These are phyloP conservation scores for Phragmatobia fuliginosa DNA, from an alignment of 2,888 invertebrate genomes.

Conservation along the genomic window DNA sequence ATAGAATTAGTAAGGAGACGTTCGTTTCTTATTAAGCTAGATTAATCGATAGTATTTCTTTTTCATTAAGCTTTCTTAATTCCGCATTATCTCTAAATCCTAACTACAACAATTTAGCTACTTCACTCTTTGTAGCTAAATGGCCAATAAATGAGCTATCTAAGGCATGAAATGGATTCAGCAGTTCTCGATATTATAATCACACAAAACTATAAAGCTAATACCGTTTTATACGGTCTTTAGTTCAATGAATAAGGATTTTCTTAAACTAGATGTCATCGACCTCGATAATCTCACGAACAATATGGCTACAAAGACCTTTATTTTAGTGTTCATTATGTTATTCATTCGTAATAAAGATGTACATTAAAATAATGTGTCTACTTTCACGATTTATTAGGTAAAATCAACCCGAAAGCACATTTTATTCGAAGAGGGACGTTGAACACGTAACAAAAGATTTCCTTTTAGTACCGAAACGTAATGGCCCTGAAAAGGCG, in stretches of 20 bases:
- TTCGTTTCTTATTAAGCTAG: no score
- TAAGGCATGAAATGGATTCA: neutral
- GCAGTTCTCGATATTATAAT: neutral
- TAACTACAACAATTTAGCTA: neutral
- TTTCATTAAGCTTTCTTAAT: neutral
- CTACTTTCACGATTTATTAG: slow-evolving; percentile 8
- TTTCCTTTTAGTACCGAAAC: slow-evolving; percentile 19
- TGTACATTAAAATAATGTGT: slow-evolving; percentile 14
- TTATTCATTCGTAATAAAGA: neutral
- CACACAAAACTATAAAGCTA: neutral
- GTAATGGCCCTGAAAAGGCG: slow-evolving; percentile 27
- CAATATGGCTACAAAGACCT: slow-evolving; percentile 5
- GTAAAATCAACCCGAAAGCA: slow-evolving; percentile 2
- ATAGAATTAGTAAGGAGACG: no score
- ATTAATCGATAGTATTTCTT: no score
- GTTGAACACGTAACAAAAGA: slow-evolving; percentile 12
- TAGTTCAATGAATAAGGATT: neutral
- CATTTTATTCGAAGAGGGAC: neutral
- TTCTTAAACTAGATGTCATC: slow-evolving; percentile 3
- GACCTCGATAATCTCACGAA: slow-evolving; percentile 6
- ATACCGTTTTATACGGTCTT: neutral
- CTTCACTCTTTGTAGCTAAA: neutral
- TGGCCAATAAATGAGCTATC: neutral
- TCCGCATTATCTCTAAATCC: neutral
- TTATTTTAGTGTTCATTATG: slow-evolving; percentile 5